These are phyloP conservation scores for Sarcophaga bullata DNA, from an alignment of 1,140 invertebrate genomes.

Conservation along the genomic window DNA sequence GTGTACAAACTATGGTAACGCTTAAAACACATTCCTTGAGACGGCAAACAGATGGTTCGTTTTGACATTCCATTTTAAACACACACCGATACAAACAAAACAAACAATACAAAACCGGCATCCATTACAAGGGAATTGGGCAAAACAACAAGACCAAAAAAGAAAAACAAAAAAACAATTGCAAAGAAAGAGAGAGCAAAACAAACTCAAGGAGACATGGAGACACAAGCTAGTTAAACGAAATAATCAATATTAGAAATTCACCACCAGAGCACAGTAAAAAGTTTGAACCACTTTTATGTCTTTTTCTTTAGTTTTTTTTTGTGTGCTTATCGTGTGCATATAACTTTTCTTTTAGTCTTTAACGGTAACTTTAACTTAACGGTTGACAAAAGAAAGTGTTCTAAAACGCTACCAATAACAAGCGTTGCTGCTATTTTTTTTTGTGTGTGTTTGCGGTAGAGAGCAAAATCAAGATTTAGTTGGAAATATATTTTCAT, in stretches of 20 bases:
- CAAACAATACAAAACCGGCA: background rate
- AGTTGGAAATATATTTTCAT: background rate
- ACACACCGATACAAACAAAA: background rate
- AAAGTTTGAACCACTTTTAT: too few relatives aligned
- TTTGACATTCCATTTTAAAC: background rate
- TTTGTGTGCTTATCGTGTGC: background rate
- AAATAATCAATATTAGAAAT: constrained; percentile 30
- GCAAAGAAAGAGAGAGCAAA: background rate
- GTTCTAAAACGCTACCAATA: background rate
- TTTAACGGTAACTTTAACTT: constrained; percentile 35
- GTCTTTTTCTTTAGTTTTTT: too few relatives aligned
- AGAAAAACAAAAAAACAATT: background rate
- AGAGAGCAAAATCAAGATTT: background rate
- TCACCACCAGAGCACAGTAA: background rate
- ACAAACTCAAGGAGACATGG: background rate
- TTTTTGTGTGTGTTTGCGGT: background rate
- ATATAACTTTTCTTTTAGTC: constrained; percentile 25
- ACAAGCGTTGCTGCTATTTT: background rate
- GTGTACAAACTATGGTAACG: background rate
- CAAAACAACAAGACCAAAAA: background rate
- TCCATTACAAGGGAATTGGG: background rate
- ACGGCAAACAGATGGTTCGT: background rate
- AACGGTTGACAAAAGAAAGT: constrained; percentile 30
- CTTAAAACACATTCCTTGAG: background rate
- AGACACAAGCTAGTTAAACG: background rate